These are phyloP conservation scores for Epinotia bilunana DNA, from an alignment of 2,888 invertebrate species.

Conservation along the genomic window DNA sequence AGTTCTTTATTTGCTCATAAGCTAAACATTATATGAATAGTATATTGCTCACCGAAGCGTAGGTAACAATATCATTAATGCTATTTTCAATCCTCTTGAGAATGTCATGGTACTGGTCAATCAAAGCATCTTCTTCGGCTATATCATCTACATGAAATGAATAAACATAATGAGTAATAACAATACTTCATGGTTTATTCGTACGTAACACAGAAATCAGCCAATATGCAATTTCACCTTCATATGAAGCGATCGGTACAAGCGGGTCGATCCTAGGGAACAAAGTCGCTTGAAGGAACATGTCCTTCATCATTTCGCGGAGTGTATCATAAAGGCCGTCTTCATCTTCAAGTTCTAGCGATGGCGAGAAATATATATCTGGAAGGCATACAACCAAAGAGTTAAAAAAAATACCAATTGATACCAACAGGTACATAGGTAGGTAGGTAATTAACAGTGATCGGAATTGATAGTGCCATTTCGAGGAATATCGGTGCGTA, in stretches of 20 bases:
- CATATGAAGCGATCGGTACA: slow-evolving; percentile 71
- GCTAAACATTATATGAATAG: neutral
- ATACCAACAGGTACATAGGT: neutral
- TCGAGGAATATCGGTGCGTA: too few species aligned
- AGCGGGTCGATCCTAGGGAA: slow-evolving; percentile 87
- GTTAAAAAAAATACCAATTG: neutral
- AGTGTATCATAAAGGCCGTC: slow-evolving; percentile 88
- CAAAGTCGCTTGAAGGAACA: slow-evolving; percentile 89
- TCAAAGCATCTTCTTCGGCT: slow-evolving; percentile 82
- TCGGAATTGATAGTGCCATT: too few species aligned
- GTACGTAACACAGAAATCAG: neutral
- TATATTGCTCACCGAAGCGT: slow-evolving; percentile 65
- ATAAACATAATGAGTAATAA: neutral
- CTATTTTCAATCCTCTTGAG: slow-evolving; percentile 76
- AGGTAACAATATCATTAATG: slow-evolving; percentile 70
- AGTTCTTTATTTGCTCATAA: too few species aligned
- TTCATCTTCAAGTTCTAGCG: slow-evolving; percentile 86
- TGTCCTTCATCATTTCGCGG: slow-evolving; percentile 89
- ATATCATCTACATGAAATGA: slow-evolving; percentile 80
- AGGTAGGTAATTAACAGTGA: too few species aligned
- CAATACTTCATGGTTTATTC: neutral
- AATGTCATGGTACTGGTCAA: slow-evolving; percentile 85
- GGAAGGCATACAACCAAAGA: slow-evolving; percentile 45
- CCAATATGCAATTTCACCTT: slow-evolving; percentile 59
- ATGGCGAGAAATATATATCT: slow-evolving; percentile 89